Conservation (phyloP, 2,888 invertebrate species). For the Sisyra terminalis region DNA sequence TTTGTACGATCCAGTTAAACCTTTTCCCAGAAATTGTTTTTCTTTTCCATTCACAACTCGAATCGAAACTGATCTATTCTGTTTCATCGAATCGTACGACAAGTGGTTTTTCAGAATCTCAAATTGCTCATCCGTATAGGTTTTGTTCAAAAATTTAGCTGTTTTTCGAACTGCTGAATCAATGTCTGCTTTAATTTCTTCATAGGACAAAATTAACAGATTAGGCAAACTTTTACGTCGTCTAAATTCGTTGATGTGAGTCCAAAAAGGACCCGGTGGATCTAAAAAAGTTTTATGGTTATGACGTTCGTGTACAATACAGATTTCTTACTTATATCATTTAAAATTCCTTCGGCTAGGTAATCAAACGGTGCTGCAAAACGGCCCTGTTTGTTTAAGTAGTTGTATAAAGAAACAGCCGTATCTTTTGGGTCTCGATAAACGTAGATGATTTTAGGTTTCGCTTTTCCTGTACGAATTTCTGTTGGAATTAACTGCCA, state of each 20-base stretch:
- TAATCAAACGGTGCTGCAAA: constrained; percentile 13
- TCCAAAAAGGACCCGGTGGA: constrained; percentile 19
- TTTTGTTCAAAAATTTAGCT: constrained; percentile 25
- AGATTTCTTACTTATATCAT: constrained; percentile 13
- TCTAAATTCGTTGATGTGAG: constrained; percentile 18
- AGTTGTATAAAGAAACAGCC: neutral
- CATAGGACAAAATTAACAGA: constrained; percentile 19
- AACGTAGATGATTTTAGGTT: constrained; percentile 4
- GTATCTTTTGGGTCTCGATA: constrained; percentile 4
- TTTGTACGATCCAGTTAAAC: constrained; percentile 26
- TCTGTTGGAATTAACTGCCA: neutral
- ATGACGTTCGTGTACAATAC: too few relatives aligned
- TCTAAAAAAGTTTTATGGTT: constrained; percentile 10
- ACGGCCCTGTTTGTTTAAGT: constrained; percentile 10
- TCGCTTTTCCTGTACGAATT: neutral
- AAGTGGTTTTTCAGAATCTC: constrained; percentile 27
- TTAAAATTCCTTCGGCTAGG: constrained; percentile 13
- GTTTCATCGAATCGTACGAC: constrained; percentile 32
- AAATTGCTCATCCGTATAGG: constrained; percentile 21
- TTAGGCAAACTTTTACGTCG: constrained; percentile 14
- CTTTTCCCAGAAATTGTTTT: constrained; percentile 12
- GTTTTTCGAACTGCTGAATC: constrained; percentile 24
- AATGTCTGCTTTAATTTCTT: constrained; percentile 26
- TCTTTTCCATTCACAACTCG: constrained; percentile 13
- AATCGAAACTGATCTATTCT: constrained; percentile 30